Base-by-base conservation (phyloP, 2,797 vertebrate genomes). In the Decapterus maruadsi region DNA sequence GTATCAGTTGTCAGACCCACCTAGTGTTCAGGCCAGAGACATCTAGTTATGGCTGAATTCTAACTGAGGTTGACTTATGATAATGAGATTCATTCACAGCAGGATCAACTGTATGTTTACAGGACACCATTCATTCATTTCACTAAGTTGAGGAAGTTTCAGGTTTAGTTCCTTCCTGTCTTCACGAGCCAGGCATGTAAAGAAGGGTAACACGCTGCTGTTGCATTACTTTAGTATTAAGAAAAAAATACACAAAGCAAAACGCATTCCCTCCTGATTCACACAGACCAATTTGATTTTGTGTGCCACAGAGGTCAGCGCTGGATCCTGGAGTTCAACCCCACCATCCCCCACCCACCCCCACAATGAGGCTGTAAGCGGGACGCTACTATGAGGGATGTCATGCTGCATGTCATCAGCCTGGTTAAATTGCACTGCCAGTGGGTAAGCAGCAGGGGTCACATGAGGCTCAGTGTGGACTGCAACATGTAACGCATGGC, bases 401-500 rank as follows among this genome's bases (percentile, higher is more conserved):
- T 92, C 91, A 92, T 86, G 86, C 88, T 85, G 92, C 90, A 91
- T 94, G 93, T 94, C 93, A 95, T 95, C 93, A 94, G 89, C 81
- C 92, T 90, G 90, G 87, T 91, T 92, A 92, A 91, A 95, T 90
- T 95, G 95, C 93, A 95, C 92, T 94, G 93, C 91, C 93, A 89
- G 92, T 87, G 90, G 90, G 86, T 91, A 92, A 94, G 93, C 95
- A 95, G 95, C 91, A 95, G 95, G 95, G 95, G 95, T 96, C 95
- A 95, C 93, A 95, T 94, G 92, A 93, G 94, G 90, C 93, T 89
- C 91, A 82, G 91, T 83, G 88, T 92, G 91, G 83, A 91, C 90
- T 83, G 88, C 91, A 90, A 90, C 89, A 89, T 75, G 92, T 91
- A 93, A 95, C 79, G 93, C 94, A 92, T 94, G 92, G 91, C 71